These are phyloP conservation scores for Triplophysa rosa DNA, from an alignment of 2,113 vertebrate species.

Conservation along the genomic window DNA sequence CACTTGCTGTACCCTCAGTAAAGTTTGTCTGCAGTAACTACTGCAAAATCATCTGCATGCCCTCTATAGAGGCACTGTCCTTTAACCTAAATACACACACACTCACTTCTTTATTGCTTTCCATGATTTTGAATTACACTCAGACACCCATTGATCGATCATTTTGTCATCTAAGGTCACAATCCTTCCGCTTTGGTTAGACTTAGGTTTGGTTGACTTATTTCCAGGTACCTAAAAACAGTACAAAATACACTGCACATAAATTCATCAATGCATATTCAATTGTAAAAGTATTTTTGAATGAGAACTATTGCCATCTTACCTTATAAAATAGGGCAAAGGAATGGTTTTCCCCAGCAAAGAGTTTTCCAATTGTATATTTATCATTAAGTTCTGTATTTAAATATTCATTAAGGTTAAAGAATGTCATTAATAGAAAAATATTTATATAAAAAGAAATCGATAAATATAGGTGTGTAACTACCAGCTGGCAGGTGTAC, in stretches of 20 bases:
- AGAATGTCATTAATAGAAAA: not conserved
- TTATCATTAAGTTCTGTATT: constrained; percentile 43
- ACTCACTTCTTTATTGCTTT: not conserved
- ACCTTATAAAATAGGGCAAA: constrained; percentile 61
- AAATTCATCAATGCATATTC: too few species aligned
- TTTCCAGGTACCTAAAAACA: constrained; percentile 27
- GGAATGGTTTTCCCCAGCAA: constrained; percentile 64
- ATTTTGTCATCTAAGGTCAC: constrained; percentile 37
- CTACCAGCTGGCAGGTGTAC: constrained; percentile 56
- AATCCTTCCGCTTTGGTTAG: not conserved
- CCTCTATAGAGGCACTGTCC: too few species aligned
- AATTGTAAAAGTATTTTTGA: too few species aligned
- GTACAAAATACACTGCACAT: not conserved
- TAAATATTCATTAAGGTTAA: not conserved
- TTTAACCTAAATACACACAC: not conserved
- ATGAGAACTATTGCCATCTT: not conserved
- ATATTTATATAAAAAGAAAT: not conserved
- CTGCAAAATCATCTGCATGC: too few species aligned
- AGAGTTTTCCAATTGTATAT: constrained; percentile 50
- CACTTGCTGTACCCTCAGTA: too few species aligned
- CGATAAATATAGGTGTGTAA: not conserved
- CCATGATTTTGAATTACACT: constrained; percentile 9
- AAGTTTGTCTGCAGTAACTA: too few species aligned
- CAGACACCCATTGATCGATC: constrained; percentile 57
- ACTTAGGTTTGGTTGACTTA: not conserved